Conservation (phyloP, 1,140 invertebrate species). For the Brachionus plicatilis region DNA sequence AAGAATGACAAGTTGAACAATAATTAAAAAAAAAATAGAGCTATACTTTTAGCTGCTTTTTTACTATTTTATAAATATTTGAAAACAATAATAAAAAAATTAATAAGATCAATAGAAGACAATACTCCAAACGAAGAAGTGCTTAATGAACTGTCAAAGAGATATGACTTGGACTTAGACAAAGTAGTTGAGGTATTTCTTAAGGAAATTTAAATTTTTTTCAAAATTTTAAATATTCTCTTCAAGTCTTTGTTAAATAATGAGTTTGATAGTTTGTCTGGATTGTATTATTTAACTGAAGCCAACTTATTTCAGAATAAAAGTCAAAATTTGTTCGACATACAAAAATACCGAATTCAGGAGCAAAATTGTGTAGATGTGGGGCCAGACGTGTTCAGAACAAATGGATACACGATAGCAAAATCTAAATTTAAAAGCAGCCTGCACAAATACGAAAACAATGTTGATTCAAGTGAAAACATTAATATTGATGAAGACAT, state of each 20-base stretch:
- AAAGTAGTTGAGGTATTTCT: slow-evolving; percentile 11
- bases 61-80: too few relatives aligned
- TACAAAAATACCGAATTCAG: not conserved
- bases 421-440: not conserved
- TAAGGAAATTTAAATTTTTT: not conserved
- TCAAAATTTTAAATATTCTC: not conserved
- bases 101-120: slow-evolving; percentile 15
- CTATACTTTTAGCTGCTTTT: too few relatives aligned
- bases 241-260: not conserved
- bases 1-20: too few relatives aligned
- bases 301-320: not conserved
- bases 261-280: not conserved
- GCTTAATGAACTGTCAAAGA: not conserved
- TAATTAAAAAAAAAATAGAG: too few relatives aligned
- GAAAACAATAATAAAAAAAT: too few relatives aligned
- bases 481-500: not conserved
- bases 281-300: slow-evolving; percentile 21
- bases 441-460: not conserved
- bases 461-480: not conserved
- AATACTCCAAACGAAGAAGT: slow-evolving; percentile 16
- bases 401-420: not conserved
- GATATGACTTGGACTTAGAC: not conserved
- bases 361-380: not conserved
- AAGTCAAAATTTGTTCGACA: not conserved
- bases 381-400: not conserved